Conservation (phyloP, 1,140 invertebrate species). For the Achatina immaculata region DNA sequence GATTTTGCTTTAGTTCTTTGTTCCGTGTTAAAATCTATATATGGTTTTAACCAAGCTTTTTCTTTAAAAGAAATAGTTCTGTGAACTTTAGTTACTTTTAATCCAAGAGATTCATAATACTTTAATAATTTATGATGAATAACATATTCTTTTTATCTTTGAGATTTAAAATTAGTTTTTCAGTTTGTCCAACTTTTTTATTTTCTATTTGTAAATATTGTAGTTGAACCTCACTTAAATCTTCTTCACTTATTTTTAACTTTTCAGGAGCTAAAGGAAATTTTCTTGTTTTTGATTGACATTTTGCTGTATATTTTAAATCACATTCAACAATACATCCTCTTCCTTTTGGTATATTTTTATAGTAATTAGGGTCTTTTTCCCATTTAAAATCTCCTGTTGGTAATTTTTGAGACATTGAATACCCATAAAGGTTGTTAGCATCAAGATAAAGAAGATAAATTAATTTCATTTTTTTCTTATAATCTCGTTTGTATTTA, state of each 20-base stretch:
- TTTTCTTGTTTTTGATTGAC: slow-evolving; percentile 74
- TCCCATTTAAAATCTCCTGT: slow-evolving; percentile 47
- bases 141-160: slow-evolving; percentile 44
- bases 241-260: slow-evolving; percentile 3
- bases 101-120: slow-evolving; percentile 25
- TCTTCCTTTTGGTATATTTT: slow-evolving; percentile 35
- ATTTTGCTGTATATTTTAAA: slow-evolving; percentile 59
- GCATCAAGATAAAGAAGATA: slow-evolving; percentile 34
- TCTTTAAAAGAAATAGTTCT: too few relatives aligned
- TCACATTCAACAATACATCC: slow-evolving; percentile 46
- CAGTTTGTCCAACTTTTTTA: not conserved
- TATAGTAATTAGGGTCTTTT: slow-evolving; percentile 36
- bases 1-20: slow-evolving; percentile 63
- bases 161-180: slow-evolving; percentile 10
- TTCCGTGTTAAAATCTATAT: slow-evolving; percentile 49
- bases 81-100: slow-evolving; percentile 1
- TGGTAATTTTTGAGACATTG: slow-evolving; percentile 48
- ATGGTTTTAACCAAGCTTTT: slow-evolving; percentile 15
- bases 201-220: slow-evolving; percentile 6
- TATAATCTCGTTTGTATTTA: not conserved
- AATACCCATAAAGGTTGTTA: slow-evolving; percentile 59
- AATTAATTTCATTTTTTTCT: slow-evolving; percentile 23
- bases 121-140: slow-evolving; percentile 43
- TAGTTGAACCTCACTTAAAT: slow-evolving; percentile 2
- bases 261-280: slow-evolving; percentile 72